These are phyloP conservation scores for Centrocercus urophasianus DNA, from an alignment of 2,113 vertebrate species.

Conservation along the genomic window DNA sequence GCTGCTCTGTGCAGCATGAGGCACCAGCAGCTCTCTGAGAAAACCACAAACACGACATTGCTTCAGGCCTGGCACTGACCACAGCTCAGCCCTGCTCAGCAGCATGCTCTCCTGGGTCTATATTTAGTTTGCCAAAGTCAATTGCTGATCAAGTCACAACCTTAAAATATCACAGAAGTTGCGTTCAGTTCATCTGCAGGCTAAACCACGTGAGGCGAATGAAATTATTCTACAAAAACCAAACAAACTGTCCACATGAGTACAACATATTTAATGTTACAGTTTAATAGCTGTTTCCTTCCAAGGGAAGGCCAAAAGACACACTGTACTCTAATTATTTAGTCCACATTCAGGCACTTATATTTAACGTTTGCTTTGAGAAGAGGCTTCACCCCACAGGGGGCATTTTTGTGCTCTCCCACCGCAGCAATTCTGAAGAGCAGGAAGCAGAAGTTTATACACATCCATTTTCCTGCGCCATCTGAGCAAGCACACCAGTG, in stretches of 20 bases:
- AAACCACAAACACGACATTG: not conserved
- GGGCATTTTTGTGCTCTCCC: not conserved
- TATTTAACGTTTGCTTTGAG: not conserved
- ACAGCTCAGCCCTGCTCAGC: not conserved
- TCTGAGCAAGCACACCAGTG: fast-evolving
- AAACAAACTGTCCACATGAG: not conserved
- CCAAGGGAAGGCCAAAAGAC: not conserved
- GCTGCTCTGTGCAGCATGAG: not conserved
- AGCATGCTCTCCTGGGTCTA: conserved; percentile 9
- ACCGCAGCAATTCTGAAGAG: not conserved
- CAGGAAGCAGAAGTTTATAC: not conserved
- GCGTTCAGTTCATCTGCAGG: conserved; percentile 19
- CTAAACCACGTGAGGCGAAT: conserved; percentile 6
- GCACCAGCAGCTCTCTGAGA: not conserved
- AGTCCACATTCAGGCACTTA: not conserved
- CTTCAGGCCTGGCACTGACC: not conserved
- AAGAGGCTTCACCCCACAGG: not conserved
- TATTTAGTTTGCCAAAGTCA: conserved; percentile 50
- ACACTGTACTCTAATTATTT: not conserved
- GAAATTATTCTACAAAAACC: conserved; percentile 43
- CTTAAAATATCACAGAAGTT: conserved; percentile 49
- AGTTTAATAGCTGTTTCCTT: conserved; percentile 6
- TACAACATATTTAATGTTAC: not conserved
- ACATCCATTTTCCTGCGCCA: not conserved
- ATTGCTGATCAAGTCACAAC: conserved; percentile 30